Evolutionary conservation across 2,888 invertebrate species (phyloP).

Genomic region (Lycaena phlaeas): DNA sequence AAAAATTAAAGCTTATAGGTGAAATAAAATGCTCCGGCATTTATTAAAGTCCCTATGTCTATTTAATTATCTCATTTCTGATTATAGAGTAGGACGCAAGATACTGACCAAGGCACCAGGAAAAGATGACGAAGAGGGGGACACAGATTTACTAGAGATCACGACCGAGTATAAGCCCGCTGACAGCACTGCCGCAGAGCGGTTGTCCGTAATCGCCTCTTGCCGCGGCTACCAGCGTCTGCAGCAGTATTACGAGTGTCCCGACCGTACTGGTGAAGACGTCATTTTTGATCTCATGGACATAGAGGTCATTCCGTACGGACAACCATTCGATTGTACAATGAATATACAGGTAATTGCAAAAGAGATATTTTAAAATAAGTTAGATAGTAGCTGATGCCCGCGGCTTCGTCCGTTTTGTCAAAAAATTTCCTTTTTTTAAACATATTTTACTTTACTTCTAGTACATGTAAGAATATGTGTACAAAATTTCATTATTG

Average conservation of each 20-base stretch:
- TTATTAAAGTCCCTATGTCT: too few species aligned
- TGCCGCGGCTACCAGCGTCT: slow-evolving; percentile 75
- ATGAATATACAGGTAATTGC: slow-evolving; percentile 74
- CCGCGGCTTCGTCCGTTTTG: too few species aligned
- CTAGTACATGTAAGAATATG: too few species aligned
- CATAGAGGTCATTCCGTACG: slow-evolving; percentile 76
- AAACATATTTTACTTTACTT: too few species aligned
- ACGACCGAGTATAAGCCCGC: slow-evolving; percentile 77
- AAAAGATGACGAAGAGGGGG: slow-evolving; percentile 75
- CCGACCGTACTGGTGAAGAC: slow-evolving; percentile 73
- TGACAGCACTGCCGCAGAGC: slow-evolving; percentile 76
- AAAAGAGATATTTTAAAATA: too few species aligned
- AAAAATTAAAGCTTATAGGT: too few species aligned
- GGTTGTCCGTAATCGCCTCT: slow-evolving; percentile 78
- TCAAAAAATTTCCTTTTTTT: too few species aligned
- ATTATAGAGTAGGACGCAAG: slow-evolving; percentile 76
- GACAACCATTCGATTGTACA: slow-evolving; percentile 77
- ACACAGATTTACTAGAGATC: slow-evolving; percentile 77
- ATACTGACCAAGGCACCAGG: slow-evolving; percentile 78
- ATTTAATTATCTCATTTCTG: too few species aligned
- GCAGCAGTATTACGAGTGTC: slow-evolving; percentile 75
- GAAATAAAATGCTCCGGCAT: too few species aligned
- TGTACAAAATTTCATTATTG: too few species aligned
- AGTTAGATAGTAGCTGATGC: too few species aligned
- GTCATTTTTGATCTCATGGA: slow-evolving; percentile 78